Conservation (phyloP, 1,140 invertebrate genomes). For the Aphelinus atriplicis region DNA sequence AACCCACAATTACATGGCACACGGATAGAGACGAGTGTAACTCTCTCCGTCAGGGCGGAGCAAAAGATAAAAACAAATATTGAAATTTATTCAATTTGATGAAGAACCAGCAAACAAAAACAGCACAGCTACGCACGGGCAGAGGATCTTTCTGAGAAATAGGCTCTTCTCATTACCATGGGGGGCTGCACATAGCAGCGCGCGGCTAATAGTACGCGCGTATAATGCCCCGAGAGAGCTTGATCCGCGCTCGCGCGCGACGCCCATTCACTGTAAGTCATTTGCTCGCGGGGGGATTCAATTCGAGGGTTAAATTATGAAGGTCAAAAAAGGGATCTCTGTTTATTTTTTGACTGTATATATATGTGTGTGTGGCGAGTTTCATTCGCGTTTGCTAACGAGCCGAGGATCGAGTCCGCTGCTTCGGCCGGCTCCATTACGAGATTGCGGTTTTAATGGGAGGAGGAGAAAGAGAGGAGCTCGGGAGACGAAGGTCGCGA, state of each 20-base stretch:
- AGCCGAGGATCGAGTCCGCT: neutral
- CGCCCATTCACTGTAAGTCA: no score
- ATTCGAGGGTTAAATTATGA: neutral
- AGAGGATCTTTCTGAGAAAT: neutral
- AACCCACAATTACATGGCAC: no score
- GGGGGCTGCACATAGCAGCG: neutral
- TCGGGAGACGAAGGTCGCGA: conserved; percentile 17
- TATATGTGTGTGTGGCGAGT: no score
- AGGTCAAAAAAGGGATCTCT: neutral
- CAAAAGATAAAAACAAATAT: neutral
- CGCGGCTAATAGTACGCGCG: neutral
- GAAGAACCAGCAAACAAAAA: neutral
- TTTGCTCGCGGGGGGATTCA: neutral
- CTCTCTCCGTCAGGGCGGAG: neutral
- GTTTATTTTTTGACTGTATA: neutral
- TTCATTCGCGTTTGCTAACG: conserved; percentile 28
- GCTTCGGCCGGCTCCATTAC: conserved; percentile 5
- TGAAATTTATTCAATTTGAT: neutral
- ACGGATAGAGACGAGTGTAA: no score
- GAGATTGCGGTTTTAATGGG: conserved; percentile 23
- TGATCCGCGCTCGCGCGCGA: neutral
- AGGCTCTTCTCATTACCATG: neutral
- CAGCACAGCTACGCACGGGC: neutral
- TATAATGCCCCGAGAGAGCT: neutral
- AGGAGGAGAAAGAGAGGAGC: no score